Evolutionary conservation across 2,888 invertebrate species (phyloP), one percentile per base, ranked within the genome.

Genomic region (Thysanoteuthis rhombus): DNA sequence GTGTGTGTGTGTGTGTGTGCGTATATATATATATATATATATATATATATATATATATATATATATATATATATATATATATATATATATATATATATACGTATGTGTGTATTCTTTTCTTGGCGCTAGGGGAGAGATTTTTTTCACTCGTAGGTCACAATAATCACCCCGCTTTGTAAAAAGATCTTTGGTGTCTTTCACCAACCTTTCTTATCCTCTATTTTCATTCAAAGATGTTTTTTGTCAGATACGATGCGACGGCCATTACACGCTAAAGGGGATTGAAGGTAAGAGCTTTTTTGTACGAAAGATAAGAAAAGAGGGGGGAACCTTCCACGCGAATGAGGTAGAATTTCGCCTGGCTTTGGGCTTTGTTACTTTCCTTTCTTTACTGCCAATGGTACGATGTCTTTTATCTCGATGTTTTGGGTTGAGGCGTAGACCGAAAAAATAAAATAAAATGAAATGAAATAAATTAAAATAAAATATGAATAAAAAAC

Each of bases 41-140:
- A 75, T 75, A 75, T 75, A 75, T 75, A 75, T 75, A 75, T 75
- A 75, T 75, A n/a, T 75, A 75, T 75, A 75, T 75, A 75, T 75
- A 12, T 75, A n/a, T 75, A n/a, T 75, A 25, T 58, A 25, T 58
- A 25, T 58, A 0, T 28, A 25, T 32, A 32, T 28, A 32, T 58
- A 32, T 32, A 25, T 58, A 32, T 58, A 25, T 58, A 32, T 58
- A 25, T 58, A 25, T 58, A 25, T 58, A 25, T 58, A 25, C 32
- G 32, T 58, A 1, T 28, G 32, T 32, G 52, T 25, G 52, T 58
- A 19, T n/a, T 47, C 5, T 25, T 52, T 52, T 52, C 19, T 52
- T 22, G 25, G 25, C 52, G 6, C 52, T 25, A 25, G 25, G 52
- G 52, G 52, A n/a, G n/a, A 19, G 75, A 2, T 8, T 75, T 75